These are phyloP conservation scores for Syrista parreyssii DNA, from an alignment of 2,888 invertebrate species.

Conservation along the genomic window DNA sequence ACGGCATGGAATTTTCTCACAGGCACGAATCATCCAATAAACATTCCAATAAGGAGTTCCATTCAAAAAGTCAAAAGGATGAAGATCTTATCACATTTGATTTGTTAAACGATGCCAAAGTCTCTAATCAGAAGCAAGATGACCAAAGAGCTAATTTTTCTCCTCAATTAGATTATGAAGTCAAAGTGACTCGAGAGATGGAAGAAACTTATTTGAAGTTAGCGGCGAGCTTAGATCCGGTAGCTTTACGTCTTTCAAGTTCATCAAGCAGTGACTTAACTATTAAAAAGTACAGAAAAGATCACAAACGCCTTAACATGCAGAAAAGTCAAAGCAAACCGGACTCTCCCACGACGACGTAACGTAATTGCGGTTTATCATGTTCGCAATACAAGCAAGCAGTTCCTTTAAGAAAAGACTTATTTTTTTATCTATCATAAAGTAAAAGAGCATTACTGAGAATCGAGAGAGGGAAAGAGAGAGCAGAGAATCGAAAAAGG, in stretches of 20 bases:
- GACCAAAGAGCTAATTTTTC: neutral
- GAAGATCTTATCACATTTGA: slow-evolving; percentile 58
- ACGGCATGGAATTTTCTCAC: neutral
- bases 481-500: too few species aligned
- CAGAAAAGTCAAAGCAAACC: slow-evolving; percentile 44
- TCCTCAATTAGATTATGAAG: slow-evolving; percentile 46
- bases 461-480: too few species aligned
- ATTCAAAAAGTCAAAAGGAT: slow-evolving; percentile 15
- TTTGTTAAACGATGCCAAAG: slow-evolving; percentile 45
- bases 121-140: neutral
- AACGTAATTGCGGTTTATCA: slow-evolving; percentile 34
- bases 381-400: slow-evolving; percentile 18
- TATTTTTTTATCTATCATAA: too few species aligned
- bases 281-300: slow-evolving; percentile 60
- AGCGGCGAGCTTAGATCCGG: slow-evolving; percentile 59
- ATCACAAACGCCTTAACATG: slow-evolving; percentile 51
- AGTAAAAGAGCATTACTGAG: too few species aligned
- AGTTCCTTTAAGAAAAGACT: slow-evolving; percentile 24
- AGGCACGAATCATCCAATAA: neutral
- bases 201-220: slow-evolving; percentile 62
- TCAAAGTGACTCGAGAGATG: slow-evolving; percentile 61
- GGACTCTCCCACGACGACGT: slow-evolving; percentile 30
- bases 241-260: slow-evolving; percentile 42
- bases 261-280: slow-evolving; percentile 51
- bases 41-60: neutral